Conservation (phyloP, 2,113 vertebrate species). For the Nipponia nippon region DNA sequence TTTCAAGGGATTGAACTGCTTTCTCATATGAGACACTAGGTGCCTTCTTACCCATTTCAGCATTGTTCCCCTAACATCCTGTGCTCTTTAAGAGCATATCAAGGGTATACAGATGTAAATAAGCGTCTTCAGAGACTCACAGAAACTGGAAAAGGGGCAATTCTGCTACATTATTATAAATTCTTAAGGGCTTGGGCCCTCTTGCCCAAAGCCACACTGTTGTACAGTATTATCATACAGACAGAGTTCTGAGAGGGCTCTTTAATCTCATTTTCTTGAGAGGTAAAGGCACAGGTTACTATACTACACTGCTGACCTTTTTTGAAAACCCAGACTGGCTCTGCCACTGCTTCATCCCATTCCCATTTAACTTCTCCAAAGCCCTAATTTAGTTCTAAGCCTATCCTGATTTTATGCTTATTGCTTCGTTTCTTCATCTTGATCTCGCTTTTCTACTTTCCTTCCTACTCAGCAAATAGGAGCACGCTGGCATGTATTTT, state of each 20-base stretch:
- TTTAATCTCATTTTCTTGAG: not conserved
- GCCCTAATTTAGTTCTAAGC: not conserved
- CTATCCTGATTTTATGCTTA: not conserved
- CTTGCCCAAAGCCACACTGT: not conserved
- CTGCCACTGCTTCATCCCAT: not conserved
- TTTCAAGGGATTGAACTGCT: not conserved
- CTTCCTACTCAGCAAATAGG: not conserved
- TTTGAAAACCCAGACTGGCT: not conserved
- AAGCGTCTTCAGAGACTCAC: not conserved
- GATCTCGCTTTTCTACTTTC: not conserved
- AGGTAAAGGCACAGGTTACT: not conserved
- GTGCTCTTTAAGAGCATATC: not conserved
- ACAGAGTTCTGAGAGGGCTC: not conserved
- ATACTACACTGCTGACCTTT: not conserved
- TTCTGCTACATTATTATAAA: not conserved
- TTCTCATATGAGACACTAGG: not conserved
- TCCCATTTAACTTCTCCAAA: not conserved
- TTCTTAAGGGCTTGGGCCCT: not conserved
- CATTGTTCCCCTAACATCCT: not conserved
- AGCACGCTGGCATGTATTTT: not conserved
- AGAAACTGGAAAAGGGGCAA: not conserved
- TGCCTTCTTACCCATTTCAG: not conserved
- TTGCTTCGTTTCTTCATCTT: not conserved
- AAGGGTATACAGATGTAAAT: not conserved
- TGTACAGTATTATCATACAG: not conserved